These are phyloP conservation scores for Arremon brunneinucha DNA, from an alignment of 2,797 vertebrate genomes.

Conservation along the genomic window DNA sequence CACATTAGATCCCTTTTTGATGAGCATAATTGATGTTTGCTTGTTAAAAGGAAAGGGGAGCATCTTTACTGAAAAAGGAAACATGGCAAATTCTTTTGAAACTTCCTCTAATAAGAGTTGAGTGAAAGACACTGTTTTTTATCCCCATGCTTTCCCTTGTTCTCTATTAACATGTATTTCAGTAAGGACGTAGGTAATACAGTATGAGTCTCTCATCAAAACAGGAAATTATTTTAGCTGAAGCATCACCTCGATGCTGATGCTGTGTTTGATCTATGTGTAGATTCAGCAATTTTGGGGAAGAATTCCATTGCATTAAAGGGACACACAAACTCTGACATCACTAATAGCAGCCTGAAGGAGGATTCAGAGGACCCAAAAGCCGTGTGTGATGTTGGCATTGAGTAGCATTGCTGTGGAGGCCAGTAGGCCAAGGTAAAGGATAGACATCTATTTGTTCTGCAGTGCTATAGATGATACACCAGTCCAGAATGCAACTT, in stretches of 20 bases:
- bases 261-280: not conserved
- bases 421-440: not conserved
- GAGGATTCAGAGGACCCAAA: not conserved
- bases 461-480: not conserved
- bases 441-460: not conserved
- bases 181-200: not conserved
- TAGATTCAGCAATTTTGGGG: not conserved
- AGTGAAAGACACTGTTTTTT: not conserved
- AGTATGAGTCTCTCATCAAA: not conserved
- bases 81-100: not conserved
- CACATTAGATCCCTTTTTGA: not conserved
- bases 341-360: not conserved
- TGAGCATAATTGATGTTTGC: not conserved
- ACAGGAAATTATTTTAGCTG: not conserved
- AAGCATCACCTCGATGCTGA: not conserved
- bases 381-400: not conserved
- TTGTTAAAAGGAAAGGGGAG: not conserved
- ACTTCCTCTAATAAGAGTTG: not conserved
- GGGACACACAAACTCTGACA: not conserved
- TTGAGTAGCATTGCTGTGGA: not conserved
- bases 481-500: not conserved
- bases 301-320: not conserved
- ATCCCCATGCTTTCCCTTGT: not conserved
- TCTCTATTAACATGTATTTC: not conserved
- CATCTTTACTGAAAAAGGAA: not conserved